phyloP scores from a whole-genome alignment of 2,888 invertebrate genomes.

The Sturmia bella region DNA sequence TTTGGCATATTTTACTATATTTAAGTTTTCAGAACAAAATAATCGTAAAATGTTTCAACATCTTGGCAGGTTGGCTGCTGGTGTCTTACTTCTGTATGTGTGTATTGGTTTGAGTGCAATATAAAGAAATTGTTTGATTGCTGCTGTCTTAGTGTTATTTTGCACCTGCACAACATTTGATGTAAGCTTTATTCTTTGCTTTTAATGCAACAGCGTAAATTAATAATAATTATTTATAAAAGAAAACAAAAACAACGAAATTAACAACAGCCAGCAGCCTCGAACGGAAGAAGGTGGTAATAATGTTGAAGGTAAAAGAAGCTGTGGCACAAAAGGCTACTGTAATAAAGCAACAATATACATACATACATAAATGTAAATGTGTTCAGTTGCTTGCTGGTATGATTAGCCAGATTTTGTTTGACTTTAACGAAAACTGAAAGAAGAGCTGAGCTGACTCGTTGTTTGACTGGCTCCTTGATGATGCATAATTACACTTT shows the following conservation, averaged over 20 bases:
- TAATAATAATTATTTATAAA: constrained; percentile 69
- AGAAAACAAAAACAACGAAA: constrained; percentile 37
- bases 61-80: constrained; percentile 16
- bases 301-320: constrained; percentile 58
- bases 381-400: neutral
- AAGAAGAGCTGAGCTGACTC: neutral
- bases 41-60: constrained; percentile 57
- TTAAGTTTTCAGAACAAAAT: constrained; percentile 46
- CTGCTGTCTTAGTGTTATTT: constrained; percentile 63
- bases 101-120: constrained; percentile 6
- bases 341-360: constrained; percentile 45
- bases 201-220: constrained; percentile 68
- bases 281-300: constrained; percentile 67
- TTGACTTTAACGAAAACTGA: constrained; percentile 19
- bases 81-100: neutral
- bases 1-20: constrained; percentile 29
- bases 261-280: constrained; percentile 21
- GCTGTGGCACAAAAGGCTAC: constrained; percentile 56
- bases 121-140: constrained; percentile 65
- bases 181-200: constrained; percentile 47
- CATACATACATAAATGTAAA: neutral
- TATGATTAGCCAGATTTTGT: constrained; percentile 64
- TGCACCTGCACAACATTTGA: constrained; percentile 67
- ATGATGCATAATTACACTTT: constrained; percentile 63
- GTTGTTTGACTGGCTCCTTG: constrained; percentile 40